A percentile compares a stretch with the other conserved stretches of the same genome.
phyloP scores from a whole-genome alignment of 2,113 vertebrate species.

The Prolemur simus region DNA sequence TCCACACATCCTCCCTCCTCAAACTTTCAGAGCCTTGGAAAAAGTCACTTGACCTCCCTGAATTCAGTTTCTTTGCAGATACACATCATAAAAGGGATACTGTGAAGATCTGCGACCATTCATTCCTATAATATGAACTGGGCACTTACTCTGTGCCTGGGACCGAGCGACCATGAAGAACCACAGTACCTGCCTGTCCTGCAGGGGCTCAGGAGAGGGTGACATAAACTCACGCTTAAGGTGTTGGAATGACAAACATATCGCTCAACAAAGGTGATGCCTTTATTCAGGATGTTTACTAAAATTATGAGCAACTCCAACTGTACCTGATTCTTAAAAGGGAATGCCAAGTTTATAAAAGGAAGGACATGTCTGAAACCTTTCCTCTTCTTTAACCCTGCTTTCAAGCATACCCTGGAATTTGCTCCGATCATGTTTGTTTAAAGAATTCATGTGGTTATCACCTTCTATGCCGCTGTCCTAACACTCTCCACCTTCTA shows the following conservation, averaged over 20 bases:
- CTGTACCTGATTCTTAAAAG: not conserved
- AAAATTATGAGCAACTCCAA: not conserved
- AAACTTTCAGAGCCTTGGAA: not conserved
- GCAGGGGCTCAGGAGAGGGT: not conserved
- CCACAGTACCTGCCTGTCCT: no score
- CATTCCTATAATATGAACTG: not conserved
- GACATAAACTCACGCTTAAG: not conserved
- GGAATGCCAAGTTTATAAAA: constrained; percentile 71
- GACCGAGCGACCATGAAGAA: not conserved
- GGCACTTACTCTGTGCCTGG: not conserved
- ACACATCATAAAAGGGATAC: not conserved
- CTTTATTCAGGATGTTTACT: not conserved
- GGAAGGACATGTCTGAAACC: constrained; percentile 79
- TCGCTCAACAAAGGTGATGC: not conserved
- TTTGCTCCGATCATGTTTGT: constrained; percentile 71
- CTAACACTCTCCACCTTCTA: constrained; percentile 51
- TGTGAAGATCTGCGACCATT: not conserved
- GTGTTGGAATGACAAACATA: not conserved
- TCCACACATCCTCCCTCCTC: not conserved
- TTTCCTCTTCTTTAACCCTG: constrained; percentile 78
- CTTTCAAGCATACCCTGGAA: constrained; percentile 67
- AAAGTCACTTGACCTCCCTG: not conserved
- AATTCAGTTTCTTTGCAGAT: constrained; percentile 30
- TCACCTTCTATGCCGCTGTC: constrained; percentile 74
- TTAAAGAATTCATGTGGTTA: constrained; percentile 78